Conservation (phyloP, 2,113 vertebrate genomes). For the Pyrgilauda ruficollis region DNA sequence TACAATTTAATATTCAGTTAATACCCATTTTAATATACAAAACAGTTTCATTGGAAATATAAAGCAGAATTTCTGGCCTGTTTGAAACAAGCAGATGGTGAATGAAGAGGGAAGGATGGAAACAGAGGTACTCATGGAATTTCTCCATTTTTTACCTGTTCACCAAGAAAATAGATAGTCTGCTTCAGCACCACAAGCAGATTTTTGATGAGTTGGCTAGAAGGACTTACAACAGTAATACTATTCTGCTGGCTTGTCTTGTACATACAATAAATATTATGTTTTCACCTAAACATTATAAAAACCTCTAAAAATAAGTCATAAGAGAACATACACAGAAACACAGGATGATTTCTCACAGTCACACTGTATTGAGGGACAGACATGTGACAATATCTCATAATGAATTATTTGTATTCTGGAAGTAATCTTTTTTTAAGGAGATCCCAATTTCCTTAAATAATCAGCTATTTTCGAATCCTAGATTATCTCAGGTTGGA, state of each 20-base stretch:
- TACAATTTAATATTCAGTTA: conserved; percentile 22
- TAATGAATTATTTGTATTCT: not conserved
- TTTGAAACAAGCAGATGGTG: conserved; percentile 28
- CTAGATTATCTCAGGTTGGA: not conserved
- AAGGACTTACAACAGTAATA: not conserved
- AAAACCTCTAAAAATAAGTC: not conserved
- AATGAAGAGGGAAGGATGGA: not conserved
- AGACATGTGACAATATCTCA: not conserved
- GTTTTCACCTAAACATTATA: not conserved
- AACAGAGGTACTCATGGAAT: not conserved
- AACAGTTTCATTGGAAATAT: conserved; percentile 37
- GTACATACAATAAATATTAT: not conserved
- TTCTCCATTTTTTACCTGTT: not conserved
- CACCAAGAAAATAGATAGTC: not conserved
- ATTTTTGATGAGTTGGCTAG: not conserved
- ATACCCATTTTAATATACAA: conserved; percentile 43
- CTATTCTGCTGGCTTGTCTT: not conserved
- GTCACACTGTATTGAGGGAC: not conserved
- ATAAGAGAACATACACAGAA: not conserved
- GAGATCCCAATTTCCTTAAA: not conserved
- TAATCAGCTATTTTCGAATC: not conserved
- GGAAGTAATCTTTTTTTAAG: not conserved
- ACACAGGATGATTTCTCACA: not conserved
- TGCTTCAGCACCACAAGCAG: not conserved
- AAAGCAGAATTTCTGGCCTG: conserved; percentile 9